Base-by-base conservation (phyloP, 1,140 invertebrate genomes). In the Nixonia krombeini region DNA sequence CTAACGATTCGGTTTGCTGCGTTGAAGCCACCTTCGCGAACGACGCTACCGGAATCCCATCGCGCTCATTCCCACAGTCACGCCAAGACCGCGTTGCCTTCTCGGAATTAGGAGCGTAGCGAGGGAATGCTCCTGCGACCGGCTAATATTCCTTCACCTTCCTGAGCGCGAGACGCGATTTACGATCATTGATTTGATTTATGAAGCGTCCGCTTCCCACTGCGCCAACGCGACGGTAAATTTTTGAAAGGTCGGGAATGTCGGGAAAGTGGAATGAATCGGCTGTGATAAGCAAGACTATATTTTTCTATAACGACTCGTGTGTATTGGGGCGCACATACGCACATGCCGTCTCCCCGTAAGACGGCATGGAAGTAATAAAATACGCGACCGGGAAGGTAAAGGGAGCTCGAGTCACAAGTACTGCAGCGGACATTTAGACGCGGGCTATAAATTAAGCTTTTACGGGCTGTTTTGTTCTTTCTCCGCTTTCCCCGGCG, bases 381-480 rank as follows among this genome's bases (percentile, higher is more conserved):
- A 76, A 76, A 76, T 73, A 74, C 70, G 70, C 33, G 70, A 62
- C 46, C 59, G 25, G 56, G 51, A 70, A 72, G 67, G 73, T 71
- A 70, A 74, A 59, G 58, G 47, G 40, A 42, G 56, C 61, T 58
- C 63, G 58, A 68, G 56, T 49, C 58, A 57, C 50, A 47, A 52
- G 50, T 63, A 51, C 51, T 44, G 40, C 58, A 38, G 50, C 58
- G 55, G 59, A 71, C 67, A 68, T 73, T 74, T 67, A 73, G 65
- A 67, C 57, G 52, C 40, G 9, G 21, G 50, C 65, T 64, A 74
- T 74, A 74, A 74, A 76, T 76, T 71, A 76, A 76, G 53, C 62
- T 71, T 66, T 66, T 63, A 71, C 62, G 45, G 38, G n/a, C 56
- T 62, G 50, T 67, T 58, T 66, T 59, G 58, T 71, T 51, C 51